Percentiles rank a stretch among this genome's conserved stretches.
Evolutionary conservation across 2,113 vertebrate species (phyloP).

Genomic region (Oncorhynchus clarkii): DNA sequence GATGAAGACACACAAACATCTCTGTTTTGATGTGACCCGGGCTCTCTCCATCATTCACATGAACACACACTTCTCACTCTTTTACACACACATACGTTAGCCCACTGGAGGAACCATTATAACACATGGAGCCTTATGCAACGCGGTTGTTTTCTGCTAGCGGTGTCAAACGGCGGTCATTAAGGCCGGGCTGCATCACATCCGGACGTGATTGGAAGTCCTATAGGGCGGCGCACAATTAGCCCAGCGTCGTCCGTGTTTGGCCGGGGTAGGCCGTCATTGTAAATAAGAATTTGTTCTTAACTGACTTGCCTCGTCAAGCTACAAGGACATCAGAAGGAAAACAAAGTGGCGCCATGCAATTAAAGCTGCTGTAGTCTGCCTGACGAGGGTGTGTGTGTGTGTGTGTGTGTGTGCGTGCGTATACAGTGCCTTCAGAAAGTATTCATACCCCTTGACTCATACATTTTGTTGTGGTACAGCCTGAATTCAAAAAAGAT

Average conservation of each 20-base stretch:
- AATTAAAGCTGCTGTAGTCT: slow-evolving; percentile 47
- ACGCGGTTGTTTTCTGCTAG: slow-evolving; percentile 38
- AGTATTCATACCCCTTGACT: too few species aligned
- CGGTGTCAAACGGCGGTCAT: slow-evolving; percentile 33
- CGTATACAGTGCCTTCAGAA: too few species aligned
- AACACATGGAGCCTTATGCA: slow-evolving; percentile 55
- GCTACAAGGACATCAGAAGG: slow-evolving; percentile 39
- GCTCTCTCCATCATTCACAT: slow-evolving; percentile 4
- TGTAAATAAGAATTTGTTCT: too few species aligned
- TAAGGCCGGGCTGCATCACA: slow-evolving; percentile 1
- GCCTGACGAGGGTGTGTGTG: slow-evolving; percentile 14
- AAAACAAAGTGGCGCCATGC: slow-evolving; percentile 30
- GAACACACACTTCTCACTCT: background rate
- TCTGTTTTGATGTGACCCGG: background rate
- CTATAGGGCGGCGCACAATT: too few species aligned
- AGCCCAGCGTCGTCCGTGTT: too few species aligned
- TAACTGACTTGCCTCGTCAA: slow-evolving; percentile 31
- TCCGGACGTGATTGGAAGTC: too few species aligned
- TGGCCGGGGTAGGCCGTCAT: too few species aligned
- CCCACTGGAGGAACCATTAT: slow-evolving; percentile 26
- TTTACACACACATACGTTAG: slow-evolving; percentile 12
- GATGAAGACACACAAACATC: slow-evolving; percentile 8
- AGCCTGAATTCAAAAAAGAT: too few species aligned
- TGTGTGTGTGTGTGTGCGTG: background rate
- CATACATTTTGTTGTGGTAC: too few species aligned